A percentile compares a stretch with the other conserved stretches of the same genome.
phyloP scores from a whole-genome alignment of 2,888 invertebrate genomes.

The Drosophila kanekoi region DNA sequence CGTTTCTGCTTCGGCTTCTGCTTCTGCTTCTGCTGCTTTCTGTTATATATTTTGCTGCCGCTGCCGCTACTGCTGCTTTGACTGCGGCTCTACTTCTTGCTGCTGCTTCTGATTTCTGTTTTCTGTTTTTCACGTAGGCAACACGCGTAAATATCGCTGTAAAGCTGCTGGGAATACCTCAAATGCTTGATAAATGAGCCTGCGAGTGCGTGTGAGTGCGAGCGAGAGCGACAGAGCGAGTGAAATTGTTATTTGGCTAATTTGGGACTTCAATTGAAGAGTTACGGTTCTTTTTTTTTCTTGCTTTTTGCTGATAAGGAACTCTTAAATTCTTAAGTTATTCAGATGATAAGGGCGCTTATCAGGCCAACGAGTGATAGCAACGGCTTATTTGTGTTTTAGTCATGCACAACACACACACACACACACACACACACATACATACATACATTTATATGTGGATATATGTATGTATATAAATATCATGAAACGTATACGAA shows the following conservation, averaged over 20 bases:
- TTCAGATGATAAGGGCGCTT: constrained; percentile 31
- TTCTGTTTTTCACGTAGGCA: constrained; percentile 49
- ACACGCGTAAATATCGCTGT: constrained; percentile 30
- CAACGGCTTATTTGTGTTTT: constrained; percentile 4
- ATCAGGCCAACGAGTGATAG: constrained; percentile 39
- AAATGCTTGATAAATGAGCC: constrained; percentile 45
- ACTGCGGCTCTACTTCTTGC: constrained; percentile 6
- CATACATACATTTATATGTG: background rate
- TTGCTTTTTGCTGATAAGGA: constrained; percentile 32
- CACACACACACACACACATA: background rate
- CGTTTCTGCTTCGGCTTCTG: constrained; percentile 12
- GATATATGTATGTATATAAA: no score
- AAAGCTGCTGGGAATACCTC: constrained; percentile 29
- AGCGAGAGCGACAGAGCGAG: constrained; percentile 2
- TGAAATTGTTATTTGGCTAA: constrained; percentile 26
- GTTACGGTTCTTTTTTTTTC: constrained; percentile 4
- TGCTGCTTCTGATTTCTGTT: constrained; percentile 48
- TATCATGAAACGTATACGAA: constrained; percentile 3
- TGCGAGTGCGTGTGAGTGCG: background rate
- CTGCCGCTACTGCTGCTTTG: constrained; percentile 9
- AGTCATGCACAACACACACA: background rate
- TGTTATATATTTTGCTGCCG: constrained; percentile 17
- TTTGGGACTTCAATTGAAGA: constrained; percentile 41
- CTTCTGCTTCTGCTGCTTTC: constrained; percentile 21
- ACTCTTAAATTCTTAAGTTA: constrained; percentile 35